Percentiles rank a stretch among this genome's conserved stretches.
These are phyloP conservation scores for Cryptocephalus primarius DNA, from an alignment of 2,888 invertebrate genomes.

Conservation along the genomic window DNA sequence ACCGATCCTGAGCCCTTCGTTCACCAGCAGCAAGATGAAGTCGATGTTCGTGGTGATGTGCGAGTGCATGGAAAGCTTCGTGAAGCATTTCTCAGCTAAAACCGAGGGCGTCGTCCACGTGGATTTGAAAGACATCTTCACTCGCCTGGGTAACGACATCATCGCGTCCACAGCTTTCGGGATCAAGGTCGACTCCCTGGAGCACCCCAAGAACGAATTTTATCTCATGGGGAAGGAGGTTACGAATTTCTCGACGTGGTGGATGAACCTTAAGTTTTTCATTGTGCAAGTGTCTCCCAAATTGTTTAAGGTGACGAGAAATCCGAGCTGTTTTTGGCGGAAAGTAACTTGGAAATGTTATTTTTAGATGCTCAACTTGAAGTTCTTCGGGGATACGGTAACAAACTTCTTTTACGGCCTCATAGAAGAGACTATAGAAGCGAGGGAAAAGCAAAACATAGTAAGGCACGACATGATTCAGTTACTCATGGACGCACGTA, in stretches of 20 bases:
- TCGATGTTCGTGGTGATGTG: no score
- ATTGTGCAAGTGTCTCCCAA: constrained; percentile 2
- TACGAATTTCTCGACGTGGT: constrained; percentile 25
- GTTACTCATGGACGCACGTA: background rate
- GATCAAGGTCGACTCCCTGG: constrained; percentile 40
- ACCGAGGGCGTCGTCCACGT: constrained; percentile 23
- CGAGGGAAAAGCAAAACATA: background rate
- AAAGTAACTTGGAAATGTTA: no score
- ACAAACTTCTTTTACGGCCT: background rate
- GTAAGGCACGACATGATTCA: background rate
- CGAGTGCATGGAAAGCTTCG: background rate
- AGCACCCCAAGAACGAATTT: constrained; percentile 43
- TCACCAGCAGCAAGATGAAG: no score
- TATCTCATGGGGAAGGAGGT: constrained; percentile 41
- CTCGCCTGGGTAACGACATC: constrained; percentile 44
- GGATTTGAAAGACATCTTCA: constrained; percentile 35
- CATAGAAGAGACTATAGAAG: background rate
- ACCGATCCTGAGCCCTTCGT: no score
- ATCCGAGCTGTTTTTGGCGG: background rate
- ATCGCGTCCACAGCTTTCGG: constrained; percentile 36
- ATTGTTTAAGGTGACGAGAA: background rate
- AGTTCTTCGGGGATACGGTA: background rate
- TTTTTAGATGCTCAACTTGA: no score
- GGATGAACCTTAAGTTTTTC: constrained; percentile 1
- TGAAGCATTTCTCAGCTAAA: constrained; percentile 17